Percentiles rank a stretch among this genome's conserved stretches.
These are phyloP conservation scores for Drosophila saltans DNA, from an alignment of 1,140 invertebrate genomes.

Conservation along the genomic window DNA sequence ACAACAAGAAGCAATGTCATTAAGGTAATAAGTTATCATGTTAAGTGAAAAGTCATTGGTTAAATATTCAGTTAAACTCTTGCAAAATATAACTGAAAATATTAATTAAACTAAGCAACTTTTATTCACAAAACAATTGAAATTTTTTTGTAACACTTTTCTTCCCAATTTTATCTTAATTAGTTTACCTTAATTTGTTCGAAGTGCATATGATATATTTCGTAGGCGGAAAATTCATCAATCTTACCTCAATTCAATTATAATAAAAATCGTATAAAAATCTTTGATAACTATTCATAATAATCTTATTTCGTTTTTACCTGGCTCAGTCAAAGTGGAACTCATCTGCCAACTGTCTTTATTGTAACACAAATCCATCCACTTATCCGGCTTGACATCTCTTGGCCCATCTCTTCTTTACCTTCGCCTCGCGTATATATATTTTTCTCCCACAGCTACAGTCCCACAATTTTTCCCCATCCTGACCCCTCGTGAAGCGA, in stretches of 20 bases:
- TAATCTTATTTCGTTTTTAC: neutral
- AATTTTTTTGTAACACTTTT: no score
- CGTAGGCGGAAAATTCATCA: neutral
- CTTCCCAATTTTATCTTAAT: no score
- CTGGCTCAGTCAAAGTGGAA: neutral
- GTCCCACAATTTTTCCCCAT: no score
- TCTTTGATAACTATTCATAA: constrained; percentile 1
- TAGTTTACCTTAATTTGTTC: neutral
- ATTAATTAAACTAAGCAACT: no score
- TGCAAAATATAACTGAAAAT: no score
- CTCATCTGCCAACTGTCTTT: constrained; percentile 12
- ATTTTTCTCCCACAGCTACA: neutral
- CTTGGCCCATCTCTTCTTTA: no score
- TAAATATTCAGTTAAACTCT: no score
- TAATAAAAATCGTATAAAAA: constrained; percentile 7
- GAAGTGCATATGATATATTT: constrained; percentile 6
- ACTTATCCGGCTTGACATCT: constrained; percentile 26
- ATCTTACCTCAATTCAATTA: constrained; percentile 12
- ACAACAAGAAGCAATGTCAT: neutral
- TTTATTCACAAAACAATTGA: no score
- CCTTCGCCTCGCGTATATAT: neutral
- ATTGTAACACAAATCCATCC: constrained; percentile 37
- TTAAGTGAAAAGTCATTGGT: no score
- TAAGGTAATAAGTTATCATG: neutral
- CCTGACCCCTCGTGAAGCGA: constrained; percentile 19